These are phyloP conservation scores for Epizoanthus ramosus DNA, from an alignment of 92 coral and sea anemone genomes.

Conservation along the genomic window DNA sequence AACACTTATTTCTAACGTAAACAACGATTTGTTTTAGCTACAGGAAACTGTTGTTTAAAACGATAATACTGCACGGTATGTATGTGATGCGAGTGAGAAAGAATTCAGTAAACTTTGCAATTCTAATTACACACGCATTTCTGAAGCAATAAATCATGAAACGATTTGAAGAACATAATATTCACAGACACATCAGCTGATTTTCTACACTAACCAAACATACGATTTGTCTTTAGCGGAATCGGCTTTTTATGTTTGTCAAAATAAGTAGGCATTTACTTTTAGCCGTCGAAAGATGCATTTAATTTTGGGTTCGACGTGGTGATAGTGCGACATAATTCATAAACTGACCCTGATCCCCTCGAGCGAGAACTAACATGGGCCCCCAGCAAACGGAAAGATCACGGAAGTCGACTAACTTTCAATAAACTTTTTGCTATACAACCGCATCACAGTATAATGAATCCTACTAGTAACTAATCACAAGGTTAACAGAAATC, in stretches of 20 bases:
- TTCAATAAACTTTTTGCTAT: background rate
- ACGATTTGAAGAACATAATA: background rate
- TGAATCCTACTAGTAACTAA: background rate
- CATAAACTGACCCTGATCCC: background rate
- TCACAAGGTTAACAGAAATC: conserved; percentile 40
- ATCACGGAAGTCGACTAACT: conserved; percentile 22
- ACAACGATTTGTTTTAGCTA: conserved; percentile 33
- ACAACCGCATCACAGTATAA: background rate
- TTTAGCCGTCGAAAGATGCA: conserved; percentile 6
- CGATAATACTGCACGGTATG: background rate
- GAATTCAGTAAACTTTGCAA: conserved; percentile 24
- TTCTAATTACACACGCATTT: background rate
- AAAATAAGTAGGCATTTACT: conserved; percentile 13
- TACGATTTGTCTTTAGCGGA: background rate
- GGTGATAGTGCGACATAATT: background rate
- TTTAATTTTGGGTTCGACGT: background rate
- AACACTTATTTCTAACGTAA: background rate
- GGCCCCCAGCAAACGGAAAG: background rate
- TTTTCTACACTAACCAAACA: conserved; percentile 3
- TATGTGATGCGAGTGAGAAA: background rate
- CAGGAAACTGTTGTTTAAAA: conserved; percentile 35
- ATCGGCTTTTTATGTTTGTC: background rate
- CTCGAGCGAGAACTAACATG: conserved; percentile 22
- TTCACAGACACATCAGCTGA: background rate
- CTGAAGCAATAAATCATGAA: background rate